Conservation (phyloP, 2,888 invertebrate genomes). For the Rhorus exstirpatorius region DNA sequence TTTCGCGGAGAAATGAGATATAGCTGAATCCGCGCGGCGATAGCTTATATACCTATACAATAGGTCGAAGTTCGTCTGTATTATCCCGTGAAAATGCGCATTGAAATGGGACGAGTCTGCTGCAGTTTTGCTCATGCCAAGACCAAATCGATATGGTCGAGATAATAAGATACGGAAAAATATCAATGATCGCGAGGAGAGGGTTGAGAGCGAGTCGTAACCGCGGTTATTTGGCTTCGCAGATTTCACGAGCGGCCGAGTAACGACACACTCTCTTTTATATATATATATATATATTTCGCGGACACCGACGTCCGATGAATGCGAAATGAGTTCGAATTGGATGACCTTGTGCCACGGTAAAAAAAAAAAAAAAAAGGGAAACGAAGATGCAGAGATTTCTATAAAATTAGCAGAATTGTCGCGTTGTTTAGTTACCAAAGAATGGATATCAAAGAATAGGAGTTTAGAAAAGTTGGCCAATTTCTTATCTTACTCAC, state of each 20-base stretch:
- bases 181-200: constrained; percentile 14
- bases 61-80: background rate
- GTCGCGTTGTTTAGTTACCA: background rate
- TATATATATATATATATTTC: constrained; percentile 1
- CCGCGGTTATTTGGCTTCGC: constrained; percentile 21
- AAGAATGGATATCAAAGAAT: background rate
- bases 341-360: constrained; percentile 28
- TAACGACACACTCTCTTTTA: no score
- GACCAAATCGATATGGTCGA: constrained; percentile 16
- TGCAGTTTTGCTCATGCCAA: constrained; percentile 38
- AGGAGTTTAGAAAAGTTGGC: background rate
- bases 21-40: no score
- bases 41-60: no score
- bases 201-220: background rate
- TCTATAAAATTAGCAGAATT: no score
- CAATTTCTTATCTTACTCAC: constrained; percentile 11
- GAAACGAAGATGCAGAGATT: background rate
- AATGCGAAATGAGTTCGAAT: constrained; percentile 45
- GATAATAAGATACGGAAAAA: constrained; percentile 27
- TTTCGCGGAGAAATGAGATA: no score
- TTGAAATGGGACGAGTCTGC: constrained; percentile 5
- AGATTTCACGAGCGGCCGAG: constrained; percentile 9
- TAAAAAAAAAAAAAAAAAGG: background rate
- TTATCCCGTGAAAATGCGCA: constrained; percentile 1
- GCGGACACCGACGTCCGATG: background rate